Evolutionary conservation across 2,888 invertebrate genomes (phyloP), one percentile per base, ranked within the genome.

Genomic region (Galerucella calmariensis): DNA sequence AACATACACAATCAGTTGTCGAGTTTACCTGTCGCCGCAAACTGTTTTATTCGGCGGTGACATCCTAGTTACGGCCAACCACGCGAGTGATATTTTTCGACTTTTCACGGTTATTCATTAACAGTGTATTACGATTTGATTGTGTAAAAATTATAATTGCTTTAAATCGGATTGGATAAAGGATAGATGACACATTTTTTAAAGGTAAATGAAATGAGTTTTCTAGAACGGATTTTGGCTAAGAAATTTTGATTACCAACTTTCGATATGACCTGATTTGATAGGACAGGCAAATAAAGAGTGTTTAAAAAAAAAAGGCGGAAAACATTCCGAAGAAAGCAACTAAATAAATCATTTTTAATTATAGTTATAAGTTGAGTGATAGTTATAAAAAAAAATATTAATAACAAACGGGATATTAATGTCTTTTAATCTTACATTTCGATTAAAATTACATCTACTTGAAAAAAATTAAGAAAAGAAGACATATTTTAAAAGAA

Each of bases 1-100:
- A 27, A 56, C n/a, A 10, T 56, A 20, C 24, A 65, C 76, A 77
- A 79, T 80, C 80, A 80, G 80, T 80, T 79, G 76, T 77, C 77
- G 80, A 77, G 76, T 67, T 75, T 74, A 80, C 79, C 76, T 80
- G 77, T 80, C 76, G 72, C 74, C 58, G 71, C n/a, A 4, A 11
- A 46, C 46, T 46, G n/a, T 46, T 41, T 46, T 46, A 44, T n/a
- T 35, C 41, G 16, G 35, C 62, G 62, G 62, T 41, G 41, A 62
- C 62, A 41, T 10, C 35, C n/a, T 27, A 61, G n/a, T 61, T 61
- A 8, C 63, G 63, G 41, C 6, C 63, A 41, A 41, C 8, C 27
- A 12, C 63, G 63, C 63, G 63, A 65, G 63, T 65, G 63, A 44
- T 65, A 41, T 62, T 58, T 51, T 51, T 14, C 1, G 3, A 12